Evolutionary conservation across 2,113 vertebrate genomes (phyloP).

Genomic region (Neopipo cinnamomea): DNA sequence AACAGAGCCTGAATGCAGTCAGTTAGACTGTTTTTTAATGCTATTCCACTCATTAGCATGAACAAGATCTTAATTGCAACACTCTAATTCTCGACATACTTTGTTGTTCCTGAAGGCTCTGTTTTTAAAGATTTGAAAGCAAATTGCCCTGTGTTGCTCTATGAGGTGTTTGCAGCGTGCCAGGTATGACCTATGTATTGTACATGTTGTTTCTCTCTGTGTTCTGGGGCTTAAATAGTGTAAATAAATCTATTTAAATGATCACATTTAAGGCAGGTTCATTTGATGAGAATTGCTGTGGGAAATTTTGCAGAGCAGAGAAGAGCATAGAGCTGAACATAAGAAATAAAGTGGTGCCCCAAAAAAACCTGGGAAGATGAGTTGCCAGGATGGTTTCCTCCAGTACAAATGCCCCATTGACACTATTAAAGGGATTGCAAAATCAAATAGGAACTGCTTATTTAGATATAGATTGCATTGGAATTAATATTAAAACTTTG

Average conservation of each 20-base stretch:
- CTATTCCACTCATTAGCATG: not conserved
- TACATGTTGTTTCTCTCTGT: not conserved
- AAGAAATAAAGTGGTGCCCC: not conserved
- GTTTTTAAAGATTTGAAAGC: not conserved
- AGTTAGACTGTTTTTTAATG: not conserved
- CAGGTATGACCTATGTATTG: not conserved
- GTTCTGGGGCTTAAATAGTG: not conserved
- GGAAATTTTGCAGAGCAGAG: not conserved
- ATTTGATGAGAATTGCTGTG: not conserved
- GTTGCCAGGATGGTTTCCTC: not conserved
- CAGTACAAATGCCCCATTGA: not conserved
- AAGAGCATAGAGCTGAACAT: not conserved
- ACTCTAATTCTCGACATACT: not conserved
- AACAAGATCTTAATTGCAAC: not conserved
- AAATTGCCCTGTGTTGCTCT: not conserved
- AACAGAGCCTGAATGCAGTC: not conserved
- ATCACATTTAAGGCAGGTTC: not conserved
- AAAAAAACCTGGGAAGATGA: not conserved
- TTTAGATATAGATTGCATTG: not conserved
- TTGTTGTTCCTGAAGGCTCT: not conserved
- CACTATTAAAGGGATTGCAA: not conserved
- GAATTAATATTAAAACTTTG: not conserved
- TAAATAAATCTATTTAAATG: not conserved
- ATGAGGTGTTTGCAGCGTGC: not conserved
- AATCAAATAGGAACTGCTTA: not conserved